Evolutionary conservation across 2,797 vertebrate species (phyloP).

Genomic region (Tokudaia tokunoshimensis): DNA sequence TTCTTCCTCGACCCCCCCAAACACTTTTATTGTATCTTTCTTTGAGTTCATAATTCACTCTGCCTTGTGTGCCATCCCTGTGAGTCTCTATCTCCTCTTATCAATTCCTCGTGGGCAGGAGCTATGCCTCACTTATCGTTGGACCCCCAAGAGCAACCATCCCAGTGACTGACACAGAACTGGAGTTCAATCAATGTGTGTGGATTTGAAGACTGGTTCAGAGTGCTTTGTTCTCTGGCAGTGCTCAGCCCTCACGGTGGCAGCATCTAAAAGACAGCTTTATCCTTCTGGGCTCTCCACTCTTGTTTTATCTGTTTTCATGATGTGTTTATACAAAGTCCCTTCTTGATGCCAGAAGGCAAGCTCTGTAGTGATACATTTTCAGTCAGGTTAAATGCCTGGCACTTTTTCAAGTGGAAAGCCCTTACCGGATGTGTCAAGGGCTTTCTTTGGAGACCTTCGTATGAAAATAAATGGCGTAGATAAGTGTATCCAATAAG

Average conservation of each 20-base stretch:
- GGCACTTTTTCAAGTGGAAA: slow-evolving; percentile 48
- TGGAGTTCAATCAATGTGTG: slow-evolving; percentile 65
- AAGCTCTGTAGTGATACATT: slow-evolving; percentile 60
- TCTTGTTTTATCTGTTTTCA: slow-evolving; percentile 74
- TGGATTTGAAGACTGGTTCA: slow-evolving; percentile 59
- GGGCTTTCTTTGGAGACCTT: slow-evolving; percentile 31
- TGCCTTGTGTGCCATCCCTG: neutral
- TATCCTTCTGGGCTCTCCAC: slow-evolving; percentile 51
- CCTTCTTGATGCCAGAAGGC: slow-evolving; percentile 62
- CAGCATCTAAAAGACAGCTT: slow-evolving; percentile 71
- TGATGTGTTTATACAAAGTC: slow-evolving; percentile 61
- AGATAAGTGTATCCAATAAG: slow-evolving; percentile 8
- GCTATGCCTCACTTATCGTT: slow-evolving; percentile 19
- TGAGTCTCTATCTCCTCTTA: slow-evolving; percentile 18
- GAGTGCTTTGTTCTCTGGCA: slow-evolving; percentile 64
- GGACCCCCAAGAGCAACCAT: slow-evolving; percentile 39
- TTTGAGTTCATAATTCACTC: neutral
- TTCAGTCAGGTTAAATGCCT: slow-evolving; percentile 62
- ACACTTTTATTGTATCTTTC: neutral
- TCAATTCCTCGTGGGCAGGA: slow-evolving; percentile 36
- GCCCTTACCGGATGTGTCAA: slow-evolving; percentile 9
- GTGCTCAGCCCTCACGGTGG: neutral
- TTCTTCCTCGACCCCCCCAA: neutral
- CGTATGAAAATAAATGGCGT: slow-evolving; percentile 38
- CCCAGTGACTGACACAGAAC: neutral